Conservation (phyloP, 2,888 invertebrate genomes). For the Lapara coniferarum region DNA sequence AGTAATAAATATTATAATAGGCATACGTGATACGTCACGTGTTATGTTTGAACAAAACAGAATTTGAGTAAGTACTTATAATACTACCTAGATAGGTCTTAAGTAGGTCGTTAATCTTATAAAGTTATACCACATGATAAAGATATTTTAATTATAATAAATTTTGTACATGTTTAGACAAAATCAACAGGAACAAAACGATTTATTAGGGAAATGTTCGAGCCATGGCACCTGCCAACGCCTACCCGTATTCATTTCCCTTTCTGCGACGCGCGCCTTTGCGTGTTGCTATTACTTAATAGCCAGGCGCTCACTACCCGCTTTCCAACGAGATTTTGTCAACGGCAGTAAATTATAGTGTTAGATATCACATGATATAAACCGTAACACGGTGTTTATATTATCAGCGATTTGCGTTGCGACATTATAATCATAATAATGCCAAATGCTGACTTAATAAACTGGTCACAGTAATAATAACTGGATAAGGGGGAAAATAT, state of each 20-base stretch:
- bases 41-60: too few species aligned
- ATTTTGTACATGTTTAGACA: not conserved
- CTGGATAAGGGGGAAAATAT: not conserved
- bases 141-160: not conserved
- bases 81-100: too few species aligned
- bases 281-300: constrained; percentile 21
- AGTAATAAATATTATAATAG: too few species aligned
- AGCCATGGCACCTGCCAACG: constrained; percentile 1
- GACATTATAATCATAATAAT: not conserved
- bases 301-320: constrained; percentile 2
- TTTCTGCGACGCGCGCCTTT: not conserved
- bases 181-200: not conserved
- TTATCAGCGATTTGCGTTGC: not conserved
- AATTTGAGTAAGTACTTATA: too few species aligned
- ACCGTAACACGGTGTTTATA: constrained; percentile 2
- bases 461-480: not conserved
- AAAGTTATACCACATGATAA: not conserved
- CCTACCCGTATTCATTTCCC: constrained; percentile 3
- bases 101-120: not conserved
- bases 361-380: not conserved
- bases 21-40: too few species aligned
- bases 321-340: constrained; percentile 7
- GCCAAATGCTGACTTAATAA: not conserved
- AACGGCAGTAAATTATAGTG: not conserved
- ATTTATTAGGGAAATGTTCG: not conserved